Conservation (phyloP, 1,140 invertebrate genomes). For the Aphaenogaster rudis region DNA sequence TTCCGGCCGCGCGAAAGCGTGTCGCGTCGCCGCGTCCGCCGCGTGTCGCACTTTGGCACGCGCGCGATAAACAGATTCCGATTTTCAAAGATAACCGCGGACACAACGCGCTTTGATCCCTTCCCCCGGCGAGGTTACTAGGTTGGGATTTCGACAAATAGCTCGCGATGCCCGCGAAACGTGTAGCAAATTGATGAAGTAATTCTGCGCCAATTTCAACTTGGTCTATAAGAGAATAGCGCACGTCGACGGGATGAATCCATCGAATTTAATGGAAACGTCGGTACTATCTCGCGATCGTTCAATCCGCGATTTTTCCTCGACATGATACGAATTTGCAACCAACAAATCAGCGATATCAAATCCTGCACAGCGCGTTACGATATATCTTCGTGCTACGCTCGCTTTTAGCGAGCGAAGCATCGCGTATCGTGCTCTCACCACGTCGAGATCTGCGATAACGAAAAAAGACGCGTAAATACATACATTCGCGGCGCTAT, state of each 20-base stretch:
- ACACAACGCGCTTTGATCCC: neutral
- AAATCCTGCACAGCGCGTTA: neutral
- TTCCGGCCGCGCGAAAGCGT: constrained; percentile 43
- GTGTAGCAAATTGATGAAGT: constrained; percentile 24
- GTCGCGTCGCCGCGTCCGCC: neutral
- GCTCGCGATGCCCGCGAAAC: constrained; percentile 6
- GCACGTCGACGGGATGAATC: constrained; percentile 8
- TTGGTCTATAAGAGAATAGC: constrained; percentile 17
- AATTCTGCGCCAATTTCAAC: constrained; percentile 40
- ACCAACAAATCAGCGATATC: constrained; percentile 43
- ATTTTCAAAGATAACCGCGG: constrained; percentile 17
- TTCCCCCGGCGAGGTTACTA: neutral
- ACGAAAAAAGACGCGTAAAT: neutral
- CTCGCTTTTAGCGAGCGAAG: constrained; percentile 14
- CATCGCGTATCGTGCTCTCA: neutral
- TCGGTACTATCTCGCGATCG: constrained; percentile 33
- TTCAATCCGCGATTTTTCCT: constrained; percentile 20
- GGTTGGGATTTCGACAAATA: neutral
- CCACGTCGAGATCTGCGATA: neutral
- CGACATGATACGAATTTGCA: constrained; percentile 26
- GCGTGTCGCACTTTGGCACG: neutral
- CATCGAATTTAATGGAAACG: constrained; percentile 34
- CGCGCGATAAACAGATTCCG: constrained; percentile 12
- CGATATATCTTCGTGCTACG: neutral
- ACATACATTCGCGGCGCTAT: neutral